Base-by-base conservation (phyloP, 2,113 vertebrate species). In the Nibea coibor region DNA sequence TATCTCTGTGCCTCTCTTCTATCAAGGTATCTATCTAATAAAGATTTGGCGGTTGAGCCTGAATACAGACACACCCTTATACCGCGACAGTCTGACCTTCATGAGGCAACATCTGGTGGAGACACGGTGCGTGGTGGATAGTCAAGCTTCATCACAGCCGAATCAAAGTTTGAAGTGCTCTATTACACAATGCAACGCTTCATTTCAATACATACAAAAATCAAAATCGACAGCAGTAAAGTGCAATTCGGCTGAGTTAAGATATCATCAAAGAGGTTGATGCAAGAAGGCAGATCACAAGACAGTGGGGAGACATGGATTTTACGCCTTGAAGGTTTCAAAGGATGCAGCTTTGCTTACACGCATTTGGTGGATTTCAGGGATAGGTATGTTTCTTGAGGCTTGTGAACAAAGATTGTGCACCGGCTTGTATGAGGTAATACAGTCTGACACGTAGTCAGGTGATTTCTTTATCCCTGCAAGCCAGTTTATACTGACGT, bases 21-120 rank as follows among this genome's bases (percentile, higher is more conserved):
- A n/a, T 56, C 48, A 22, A 4, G 48, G 16, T 19, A 22, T 53
- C 63, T 45, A 12, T 24, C 56, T 28, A n/a, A 68, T 64, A 61
- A 50, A 71, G 11, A 56, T 19, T 28, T 26, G 19, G 70, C 10
- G 53, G 15, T 35, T 0, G 5, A 50, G 50, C 31, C 24, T 61
- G 26, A 19, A 58, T 19, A 6, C 65, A 74, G 63, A 80, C 72
- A 43, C 47, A 51, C 16, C 42, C 26, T 15, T 35, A 47, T 14
- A 67, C 50, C 20, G 17, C 12, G 35, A 43, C 64, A 35, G 75
- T 56, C 57, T 81, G 87, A 83, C 79, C 82, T 82, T 77, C 67
- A 76, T 81, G 73, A 71, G 75, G 71, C 51, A 57, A 56, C 19
- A 26, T 81, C 84, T 85, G 61, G 42, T 73, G 22, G 17, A 87